Evolutionary conservation across 2,888 invertebrate genomes (phyloP), one percentile per base, ranked within the genome.

Genomic region (Dorcus hopei): DNA sequence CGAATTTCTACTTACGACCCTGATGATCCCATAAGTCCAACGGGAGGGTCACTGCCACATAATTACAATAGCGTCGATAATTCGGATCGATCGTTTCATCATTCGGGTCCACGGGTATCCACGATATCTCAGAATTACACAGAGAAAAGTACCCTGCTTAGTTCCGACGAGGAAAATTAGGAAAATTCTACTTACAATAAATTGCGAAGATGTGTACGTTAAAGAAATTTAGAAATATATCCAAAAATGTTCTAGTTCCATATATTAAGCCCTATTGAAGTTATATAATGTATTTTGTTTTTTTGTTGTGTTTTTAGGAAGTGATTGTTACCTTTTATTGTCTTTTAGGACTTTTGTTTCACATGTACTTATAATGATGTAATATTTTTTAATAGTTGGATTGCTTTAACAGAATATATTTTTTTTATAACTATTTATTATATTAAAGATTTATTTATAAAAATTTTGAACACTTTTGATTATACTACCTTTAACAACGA

Each of bases 61-160:
- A 71, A 72, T 23, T 73, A 76, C 65, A 74, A 76, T 64, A 75
- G 74, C 54, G 62, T 75, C 59, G 74, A 74, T 59, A 49, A 48
- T 54, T 66, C 69, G 9, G 61, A 72, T 49, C 64, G 68, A 63
- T 68, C 74, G 38, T 33, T 33, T 7, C 68, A 71, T 43, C 77
- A 85, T 47, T 84, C 86, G 52, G 86, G 88, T 38, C 88, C 89
- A 71, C 85, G 89, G 45, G 90, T 91, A 56, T 87, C 91, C 39
- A 91, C 91, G 70, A 91, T 91, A 76, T 86, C 88, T 67, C 88
- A 90, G 71, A 91, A 91, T 79, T 95, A 95, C 82, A 95, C 93
- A 79, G 97, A 97, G 84, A 96, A 96, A 82, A 95, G 96, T 41
- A 95, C 95, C 83, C 85, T 97, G 65, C 85, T 97, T 68, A 95